Conservation (phyloP, 2,113 vertebrate species). For the Patagioenas fasciata region DNA sequence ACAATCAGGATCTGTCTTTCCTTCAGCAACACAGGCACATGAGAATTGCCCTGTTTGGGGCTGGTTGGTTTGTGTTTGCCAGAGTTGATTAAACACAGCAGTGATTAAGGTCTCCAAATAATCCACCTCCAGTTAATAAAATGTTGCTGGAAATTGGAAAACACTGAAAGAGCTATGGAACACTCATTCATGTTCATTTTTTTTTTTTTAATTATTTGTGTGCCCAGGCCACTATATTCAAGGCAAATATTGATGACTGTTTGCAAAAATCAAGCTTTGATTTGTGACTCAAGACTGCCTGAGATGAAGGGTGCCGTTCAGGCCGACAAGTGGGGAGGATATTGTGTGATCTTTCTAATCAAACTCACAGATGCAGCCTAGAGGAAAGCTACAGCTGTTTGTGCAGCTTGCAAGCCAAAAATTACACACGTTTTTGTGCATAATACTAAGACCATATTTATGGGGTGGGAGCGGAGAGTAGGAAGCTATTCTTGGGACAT, state of each 20-base stretch:
- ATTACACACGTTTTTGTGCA: neutral
- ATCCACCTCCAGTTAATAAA: neutral
- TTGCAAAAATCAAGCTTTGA: neutral
- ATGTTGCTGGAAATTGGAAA: neutral
- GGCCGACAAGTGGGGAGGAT: neutral
- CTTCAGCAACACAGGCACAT: neutral
- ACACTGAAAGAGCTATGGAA: neutral
- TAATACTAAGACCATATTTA: neutral
- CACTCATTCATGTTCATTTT: neutral
- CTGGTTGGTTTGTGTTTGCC: neutral
- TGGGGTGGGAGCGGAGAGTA: rapidly evolving
- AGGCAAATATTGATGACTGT: neutral
- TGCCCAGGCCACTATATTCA: neutral
- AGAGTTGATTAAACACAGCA: neutral
- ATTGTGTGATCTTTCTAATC: neutral
- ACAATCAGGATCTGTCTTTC: neutral
- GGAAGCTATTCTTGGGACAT: neutral
- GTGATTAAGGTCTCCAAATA: neutral
- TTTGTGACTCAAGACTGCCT: neutral
- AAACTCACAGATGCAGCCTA: neutral
- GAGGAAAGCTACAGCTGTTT: slow-evolving; percentile 20
- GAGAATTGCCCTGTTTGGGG: neutral
- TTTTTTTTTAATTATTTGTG: neutral
- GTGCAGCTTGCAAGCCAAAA: neutral
- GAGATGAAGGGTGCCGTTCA: neutral